Evolutionary conservation across 2,113 vertebrate genomes (phyloP).

Genomic region (Okapia johnstoni): DNA sequence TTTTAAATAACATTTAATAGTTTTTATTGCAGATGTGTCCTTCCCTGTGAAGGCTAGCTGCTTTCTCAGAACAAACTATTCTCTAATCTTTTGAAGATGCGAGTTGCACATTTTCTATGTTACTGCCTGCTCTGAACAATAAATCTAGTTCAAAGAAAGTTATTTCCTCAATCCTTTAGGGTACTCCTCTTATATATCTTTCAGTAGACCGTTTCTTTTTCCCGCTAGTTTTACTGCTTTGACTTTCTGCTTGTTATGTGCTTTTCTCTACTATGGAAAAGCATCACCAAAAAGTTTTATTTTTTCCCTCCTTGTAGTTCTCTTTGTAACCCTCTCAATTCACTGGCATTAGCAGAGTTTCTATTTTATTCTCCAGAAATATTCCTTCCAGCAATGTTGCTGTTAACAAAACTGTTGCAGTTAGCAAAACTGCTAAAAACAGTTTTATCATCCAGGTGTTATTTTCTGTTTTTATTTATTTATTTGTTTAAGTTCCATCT

Average conservation of each 20-base stretch:
- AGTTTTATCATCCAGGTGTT: not conserved
- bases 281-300: not conserved
- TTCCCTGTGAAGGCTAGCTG: not conserved
- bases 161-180: not conserved
- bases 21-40: not conserved
- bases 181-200: not conserved
- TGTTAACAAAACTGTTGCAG: too few species aligned
- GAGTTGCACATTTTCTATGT: not conserved
- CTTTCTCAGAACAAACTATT: not conserved
- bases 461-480: not conserved
- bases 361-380: not conserved
- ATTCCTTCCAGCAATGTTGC: not conserved
- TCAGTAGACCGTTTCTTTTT: not conserved
- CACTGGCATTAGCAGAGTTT: not conserved
- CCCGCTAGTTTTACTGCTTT: not conserved
- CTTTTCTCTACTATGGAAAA: not conserved
- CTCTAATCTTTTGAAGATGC: not conserved
- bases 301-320: not conserved
- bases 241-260: not conserved
- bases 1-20: not conserved
- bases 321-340: not conserved
- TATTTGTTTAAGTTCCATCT: not conserved
- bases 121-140: constrained; percentile 10
- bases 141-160: constrained; percentile 34
- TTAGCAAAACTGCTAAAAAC: not conserved